Conservation (phyloP, 2,797 vertebrate genomes). For the Pangasius macronema region DNA sequence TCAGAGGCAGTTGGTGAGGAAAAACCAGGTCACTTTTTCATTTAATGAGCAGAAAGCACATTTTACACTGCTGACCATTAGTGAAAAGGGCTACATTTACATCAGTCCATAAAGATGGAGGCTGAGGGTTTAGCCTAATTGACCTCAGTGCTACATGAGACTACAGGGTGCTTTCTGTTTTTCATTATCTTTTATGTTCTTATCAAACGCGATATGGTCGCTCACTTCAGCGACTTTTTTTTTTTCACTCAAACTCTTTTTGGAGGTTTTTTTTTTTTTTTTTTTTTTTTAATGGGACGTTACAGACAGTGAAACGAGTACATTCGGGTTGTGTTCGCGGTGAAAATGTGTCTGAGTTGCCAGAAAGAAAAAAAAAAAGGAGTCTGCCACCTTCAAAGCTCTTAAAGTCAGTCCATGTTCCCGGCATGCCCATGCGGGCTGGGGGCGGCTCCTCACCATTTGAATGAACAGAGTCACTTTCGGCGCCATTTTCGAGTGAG, state of each 20-base stretch:
- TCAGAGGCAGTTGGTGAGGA: not conserved
- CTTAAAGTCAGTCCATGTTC: constrained; percentile 64
- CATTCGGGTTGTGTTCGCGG: not conserved
- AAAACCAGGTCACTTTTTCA: not conserved
- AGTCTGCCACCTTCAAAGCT: constrained; percentile 48
- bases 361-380: not conserved
- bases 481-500: constrained; percentile 99
- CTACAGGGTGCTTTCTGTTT: constrained; percentile 36
- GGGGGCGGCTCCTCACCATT: constrained; percentile 93
- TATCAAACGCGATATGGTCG: constrained; percentile 21
- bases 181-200: constrained; percentile 24
- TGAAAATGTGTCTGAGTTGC: not conserved
- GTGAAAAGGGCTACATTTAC: not conserved
- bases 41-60: not conserved
- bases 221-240: constrained; percentile 2
- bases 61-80: constrained; percentile 15
- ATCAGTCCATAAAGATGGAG: not conserved
- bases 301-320: not conserved
- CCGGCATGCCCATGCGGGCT: constrained; percentile 80
- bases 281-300: not conserved
- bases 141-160: constrained; percentile 27
- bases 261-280: not conserved
- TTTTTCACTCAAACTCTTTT: not conserved
- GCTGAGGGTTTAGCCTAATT: constrained; percentile 30
- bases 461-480: constrained; percentile 97